These are phyloP conservation scores for Thumatha senex DNA, from an alignment of 2,888 invertebrate species.

Conservation along the genomic window DNA sequence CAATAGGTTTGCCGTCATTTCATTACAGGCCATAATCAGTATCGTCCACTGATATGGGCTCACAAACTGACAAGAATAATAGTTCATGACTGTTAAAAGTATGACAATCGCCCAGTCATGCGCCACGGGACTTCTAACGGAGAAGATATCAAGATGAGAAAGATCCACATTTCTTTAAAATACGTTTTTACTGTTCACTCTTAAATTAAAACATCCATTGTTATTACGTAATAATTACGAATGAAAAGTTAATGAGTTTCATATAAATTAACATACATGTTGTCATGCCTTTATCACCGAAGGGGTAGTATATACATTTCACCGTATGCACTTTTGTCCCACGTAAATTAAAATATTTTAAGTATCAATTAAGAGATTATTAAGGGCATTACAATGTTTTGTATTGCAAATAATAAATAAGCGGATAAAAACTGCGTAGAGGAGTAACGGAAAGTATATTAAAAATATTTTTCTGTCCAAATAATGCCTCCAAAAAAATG, in stretches of 20 bases:
- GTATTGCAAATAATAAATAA: neutral
- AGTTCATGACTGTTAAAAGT: constrained; percentile 9
- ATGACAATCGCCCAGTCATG: constrained; percentile 14
- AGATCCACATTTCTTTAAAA: constrained; percentile 3
- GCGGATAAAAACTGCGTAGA: constrained; percentile 1
- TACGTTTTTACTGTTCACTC: constrained; percentile 1
- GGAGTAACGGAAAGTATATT: neutral
- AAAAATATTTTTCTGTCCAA: constrained; percentile 5
- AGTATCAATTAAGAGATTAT: no score
- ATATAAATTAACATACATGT: no score
- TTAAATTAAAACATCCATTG: no score
- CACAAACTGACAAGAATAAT: constrained; percentile 19
- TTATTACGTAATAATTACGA: no score
- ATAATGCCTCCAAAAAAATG: constrained; percentile 9
- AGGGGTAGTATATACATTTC: no score
- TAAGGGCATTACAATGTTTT: constrained; percentile 7
- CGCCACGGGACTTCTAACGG: constrained; percentile 26
- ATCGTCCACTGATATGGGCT: constrained; percentile 14
- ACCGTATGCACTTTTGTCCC: no score
- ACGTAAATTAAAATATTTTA: no score
- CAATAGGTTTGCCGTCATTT: constrained; percentile 31
- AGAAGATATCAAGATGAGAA: constrained; percentile 18
- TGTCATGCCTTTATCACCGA: no score
- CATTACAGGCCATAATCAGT: constrained; percentile 22
- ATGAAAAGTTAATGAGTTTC: no score